Evolutionary conservation across 2,888 invertebrate genomes (phyloP), one percentile per base, ranked within the genome.

Genomic region (Eupithecia subfuscata): DNA sequence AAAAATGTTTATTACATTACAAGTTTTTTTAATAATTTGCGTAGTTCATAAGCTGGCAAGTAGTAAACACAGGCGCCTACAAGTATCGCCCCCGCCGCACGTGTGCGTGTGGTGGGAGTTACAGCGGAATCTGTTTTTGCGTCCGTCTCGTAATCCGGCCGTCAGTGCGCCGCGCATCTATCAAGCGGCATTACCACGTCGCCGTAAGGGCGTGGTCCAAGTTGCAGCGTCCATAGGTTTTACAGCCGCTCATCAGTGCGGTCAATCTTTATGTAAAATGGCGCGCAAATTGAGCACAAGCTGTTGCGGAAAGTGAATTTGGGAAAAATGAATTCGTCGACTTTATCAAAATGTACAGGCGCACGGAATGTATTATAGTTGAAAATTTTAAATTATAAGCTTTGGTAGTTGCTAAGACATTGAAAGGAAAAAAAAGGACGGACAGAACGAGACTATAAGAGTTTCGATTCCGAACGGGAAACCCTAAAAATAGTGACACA

Each of bases 161-260:
- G 90, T 87, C 87, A 85, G 86, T 81, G 84, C 82, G 84, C 84
- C 85, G 84, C 81, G 85, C 91, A 92, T 92, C 90, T 86, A 91
- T 92, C 92, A 91, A 84, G 83, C 75, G 83, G 91, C 88, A 92
- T 92, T 92, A 92, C 81, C 89, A 84, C 88, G 90, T 91, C 91
- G 87, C 65, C 80, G 82, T 71, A 67, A 74, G 74, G 82, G 82
- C 12, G 70, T 67, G 86, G 85, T 11, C 74, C n/a, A 45, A 79
- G 45, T 81, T n/a, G 0, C 63, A 81, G 88, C 85, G 88, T 40
- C 16, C 25, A 22, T 2, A 67, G 4, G 14, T n/a, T 11, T 34
- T 3, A n/a, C n/a, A 37, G 9, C 18, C 30, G 16, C 30, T 22
- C n/a, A 52, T n/a, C 18, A 18, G 9, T n/a, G n/a, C 9, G n/a